phyloP scores from a whole-genome alignment of 1,140 invertebrate genomes.

The Neotoxoptera formosana region DNA sequence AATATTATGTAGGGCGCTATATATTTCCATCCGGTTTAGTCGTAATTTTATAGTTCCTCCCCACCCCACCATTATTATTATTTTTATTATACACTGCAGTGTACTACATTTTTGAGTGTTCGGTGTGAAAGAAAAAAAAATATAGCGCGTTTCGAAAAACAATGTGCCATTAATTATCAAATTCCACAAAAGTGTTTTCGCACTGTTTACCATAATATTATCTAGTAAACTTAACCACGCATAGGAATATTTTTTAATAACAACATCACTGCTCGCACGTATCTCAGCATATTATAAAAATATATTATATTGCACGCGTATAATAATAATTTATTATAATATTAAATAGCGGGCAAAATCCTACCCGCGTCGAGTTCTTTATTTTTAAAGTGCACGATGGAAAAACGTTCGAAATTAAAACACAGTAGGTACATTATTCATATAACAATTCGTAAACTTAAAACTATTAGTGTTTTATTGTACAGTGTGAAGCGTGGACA shows the following conservation, averaged over 20 bases:
- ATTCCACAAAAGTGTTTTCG: slow-evolving; percentile 10
- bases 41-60: slow-evolving; percentile 1
- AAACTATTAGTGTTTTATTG: not conserved
- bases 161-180: slow-evolving; percentile 16
- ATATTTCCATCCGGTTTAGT: slow-evolving; percentile 10
- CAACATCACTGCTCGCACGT: not conserved
- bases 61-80: not conserved
- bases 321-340: not conserved
- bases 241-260: not conserved
- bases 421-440: not conserved
- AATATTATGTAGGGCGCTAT: slow-evolving; percentile 14
- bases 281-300: not conserved
- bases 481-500: not conserved
- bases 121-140: not conserved
- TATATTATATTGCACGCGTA: not conserved
- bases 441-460: too few species aligned
- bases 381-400: not conserved
- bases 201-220: not conserved
- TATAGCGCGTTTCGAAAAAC: not conserved
- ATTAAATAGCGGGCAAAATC: not conserved
- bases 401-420: not conserved
- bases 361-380: not conserved
- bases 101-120: not conserved
- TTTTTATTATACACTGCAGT: not conserved
- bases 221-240: not conserved